Evolutionary conservation across 1,140 invertebrate species (phyloP), one percentile per base, ranked within the genome.

Genomic region (Drosophila prosaltans): DNA sequence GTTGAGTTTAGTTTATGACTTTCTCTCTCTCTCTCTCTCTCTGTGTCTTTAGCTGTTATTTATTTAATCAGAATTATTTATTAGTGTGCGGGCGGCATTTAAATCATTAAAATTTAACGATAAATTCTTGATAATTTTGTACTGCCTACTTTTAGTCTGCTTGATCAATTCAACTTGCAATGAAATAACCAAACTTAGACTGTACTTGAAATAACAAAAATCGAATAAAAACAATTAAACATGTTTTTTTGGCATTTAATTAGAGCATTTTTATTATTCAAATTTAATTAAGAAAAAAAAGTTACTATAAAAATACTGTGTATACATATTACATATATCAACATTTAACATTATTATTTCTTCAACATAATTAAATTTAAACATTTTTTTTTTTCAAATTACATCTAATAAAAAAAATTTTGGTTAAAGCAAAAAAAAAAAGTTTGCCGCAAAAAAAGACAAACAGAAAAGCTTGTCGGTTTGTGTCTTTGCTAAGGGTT

Each of bases 381-480:
- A 36, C 0, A 7, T 21, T 16, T 16, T 16, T 16, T 16, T 16
- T 16, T 48, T 48, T 51, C 16, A 48, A 48, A 9, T 24, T 51
- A 26, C 6, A 24, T 24, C 24, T 10, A 6, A 2, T 24, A 24
- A 21, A 51, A 26, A 51, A 51, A 10, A 24, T 8, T 6, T n/a
- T 9, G 8, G 2, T 0, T 7, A 3, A 51, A 51, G 8, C 16
- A 24, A 21, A 8, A 8, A 48, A 9, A 16, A 9, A 32, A 57
- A n/a, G 26, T 1, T 30, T 55, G 51, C 28, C 62, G 10, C 45
- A 48, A 21, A 48, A 7, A 24, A 0, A 45, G 21, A 48, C 6
- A 9, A 26, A 51, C 21, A 51, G 24, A 32, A 43, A 59, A 72
- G 73, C 65, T 63, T 55, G 60, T 4, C 0, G 68, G 81, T 59